Conservation (phyloP, 2,113 vertebrate genomes). For the Gobiocypris rarus region DNA sequence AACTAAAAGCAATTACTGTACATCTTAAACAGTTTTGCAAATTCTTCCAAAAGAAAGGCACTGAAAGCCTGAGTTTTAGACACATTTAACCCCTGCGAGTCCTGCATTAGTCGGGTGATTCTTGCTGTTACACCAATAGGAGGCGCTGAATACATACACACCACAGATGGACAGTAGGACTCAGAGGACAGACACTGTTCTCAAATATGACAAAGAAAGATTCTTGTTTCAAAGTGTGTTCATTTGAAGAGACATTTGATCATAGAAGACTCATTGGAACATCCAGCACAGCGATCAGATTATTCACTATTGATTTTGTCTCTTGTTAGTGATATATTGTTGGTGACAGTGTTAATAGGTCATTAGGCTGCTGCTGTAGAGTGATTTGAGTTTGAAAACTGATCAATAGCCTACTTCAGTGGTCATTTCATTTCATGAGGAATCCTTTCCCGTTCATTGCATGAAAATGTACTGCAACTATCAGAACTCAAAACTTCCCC, state of each 20-base stretch:
- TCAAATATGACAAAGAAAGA: background rate
- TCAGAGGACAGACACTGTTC: background rate
- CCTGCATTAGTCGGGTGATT: background rate
- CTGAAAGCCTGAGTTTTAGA: background rate
- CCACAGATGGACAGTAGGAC: constrained; percentile 6
- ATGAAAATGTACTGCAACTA: background rate
- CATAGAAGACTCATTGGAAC: background rate
- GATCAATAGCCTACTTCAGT: background rate
- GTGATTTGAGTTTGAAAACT: background rate
- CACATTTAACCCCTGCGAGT: background rate
- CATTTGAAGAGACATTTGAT: background rate
- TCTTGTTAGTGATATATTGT: background rate
- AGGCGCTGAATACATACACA: background rate
- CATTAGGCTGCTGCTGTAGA: background rate
- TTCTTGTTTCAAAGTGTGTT: background rate
- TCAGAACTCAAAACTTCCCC: background rate
- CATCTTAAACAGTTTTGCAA: background rate
- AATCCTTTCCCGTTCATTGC: too few species aligned
- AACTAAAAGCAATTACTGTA: too few species aligned
- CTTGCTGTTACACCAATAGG: background rate
- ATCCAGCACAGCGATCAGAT: background rate
- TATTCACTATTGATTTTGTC: background rate
- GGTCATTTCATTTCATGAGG: background rate
- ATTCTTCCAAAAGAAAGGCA: background rate
- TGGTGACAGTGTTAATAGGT: background rate